Evolutionary conservation across 2,797 vertebrate genomes (phyloP), one percentile per base, ranked within the genome.

Genomic region (Ceryle rudis): DNA sequence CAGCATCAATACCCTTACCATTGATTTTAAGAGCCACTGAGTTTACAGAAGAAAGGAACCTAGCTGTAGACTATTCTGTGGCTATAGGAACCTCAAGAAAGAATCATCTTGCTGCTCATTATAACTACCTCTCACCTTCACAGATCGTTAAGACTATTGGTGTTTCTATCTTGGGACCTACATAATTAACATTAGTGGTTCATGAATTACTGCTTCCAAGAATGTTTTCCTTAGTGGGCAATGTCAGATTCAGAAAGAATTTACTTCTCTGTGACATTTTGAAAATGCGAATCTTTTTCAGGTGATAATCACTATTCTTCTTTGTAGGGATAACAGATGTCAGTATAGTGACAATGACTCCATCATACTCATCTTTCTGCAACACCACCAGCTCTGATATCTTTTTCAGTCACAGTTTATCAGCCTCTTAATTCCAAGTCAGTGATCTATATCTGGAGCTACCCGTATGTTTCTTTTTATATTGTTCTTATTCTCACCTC

Each of bases 321-420:
- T 90, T 52, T 89, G 35, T 62, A 39, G 23, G 22, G 49, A 21
- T 78, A 83, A 78, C 29, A 79, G 54, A 66, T 84, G 39, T 70
- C 42, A 70, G 62, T 64, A 52, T 13, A 73, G 66, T 47, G 64
- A 81, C 60, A 84, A 39, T 80, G 20, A 66, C 42, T 85, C 46
- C 44, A 75, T 86, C 60, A 67, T 23, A 35, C 9, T 89, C 9
- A 37, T 67, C 72, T 89, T 84, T 86, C 72, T 90, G 80, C 66
- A 86, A 81, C 14, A 52, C 70, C 9, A 4, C 73, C 70, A 86
- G 33, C 33, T 84, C 44, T 70, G 58, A 14, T 70, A 47, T 12
- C 42, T 90, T 85, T 93, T 94, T 70, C 71, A 90, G 60, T 67
- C 25, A 58, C 33, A 71, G 66, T 78, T 87, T 83, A 81, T 84